phyloP scores from a whole-genome alignment of 2,888 invertebrate species.

The Coleophora flavipennella region DNA sequence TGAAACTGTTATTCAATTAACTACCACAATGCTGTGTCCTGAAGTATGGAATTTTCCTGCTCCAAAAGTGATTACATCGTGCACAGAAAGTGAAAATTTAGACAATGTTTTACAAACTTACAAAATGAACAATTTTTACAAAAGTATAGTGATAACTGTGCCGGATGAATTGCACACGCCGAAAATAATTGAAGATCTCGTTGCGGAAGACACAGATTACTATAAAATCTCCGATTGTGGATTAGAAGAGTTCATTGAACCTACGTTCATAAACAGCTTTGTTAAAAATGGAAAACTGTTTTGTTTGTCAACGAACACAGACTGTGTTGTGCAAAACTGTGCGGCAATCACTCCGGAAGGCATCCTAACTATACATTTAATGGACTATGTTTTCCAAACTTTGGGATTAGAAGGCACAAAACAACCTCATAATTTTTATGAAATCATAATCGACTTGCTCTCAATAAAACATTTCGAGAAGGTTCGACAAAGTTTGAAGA shows the following conservation, averaged over 20 bases:
- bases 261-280: slow-evolving; percentile 47
- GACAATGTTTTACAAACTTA: slow-evolving; percentile 27
- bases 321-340: slow-evolving; percentile 51
- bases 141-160: slow-evolving; percentile 48
- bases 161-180: slow-evolving; percentile 51
- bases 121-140: slow-evolving; percentile 47
- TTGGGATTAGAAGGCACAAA: slow-evolving; percentile 53
- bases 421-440: slow-evolving; percentile 39
- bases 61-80: slow-evolving; percentile 40
- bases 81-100: slow-evolving; percentile 27
- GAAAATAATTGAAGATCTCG: slow-evolving; percentile 30
- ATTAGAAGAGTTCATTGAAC: slow-evolving; percentile 40
- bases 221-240: slow-evolving; percentile 40
- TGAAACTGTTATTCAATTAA: too few species aligned
- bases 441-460: slow-evolving; percentile 44
- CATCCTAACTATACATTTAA: slow-evolving; percentile 38
- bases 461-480: slow-evolving; percentile 26
- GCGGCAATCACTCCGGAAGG: slow-evolving; percentile 52
- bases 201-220: slow-evolving; percentile 48
- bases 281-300: slow-evolving; percentile 43
- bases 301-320: slow-evolving; percentile 38
- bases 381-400: slow-evolving; percentile 48
- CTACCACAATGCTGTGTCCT: slow-evolving; percentile 43
- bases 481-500: slow-evolving; percentile 29
- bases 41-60: slow-evolving; percentile 51